phyloP scores from a whole-genome alignment of 2,113 vertebrate genomes.

The human region GRCh38 chr2:193756501-193757000 shows the following conservation, averaged over 20 bases:
- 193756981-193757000: no score
- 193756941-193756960: no score
- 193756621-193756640: background rate
- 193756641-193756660: no score
- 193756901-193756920: no score
- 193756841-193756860: background rate
- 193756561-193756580: background rate
- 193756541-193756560: background rate
- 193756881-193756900: background rate
- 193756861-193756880: background rate
- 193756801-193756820: background rate
- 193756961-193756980: no score
- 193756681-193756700: background rate
- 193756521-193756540: background rate
- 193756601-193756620: background rate
- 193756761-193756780: background rate
- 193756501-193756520: background rate
- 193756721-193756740: no score
- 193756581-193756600: background rate
- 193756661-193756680: background rate
- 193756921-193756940: no score
- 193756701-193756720: background rate
- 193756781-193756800: background rate
- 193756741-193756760: no score
- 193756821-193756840: background rate